Base-by-base conservation (phyloP, 2,888 invertebrate species). In the Tipula lateralis region DNA sequence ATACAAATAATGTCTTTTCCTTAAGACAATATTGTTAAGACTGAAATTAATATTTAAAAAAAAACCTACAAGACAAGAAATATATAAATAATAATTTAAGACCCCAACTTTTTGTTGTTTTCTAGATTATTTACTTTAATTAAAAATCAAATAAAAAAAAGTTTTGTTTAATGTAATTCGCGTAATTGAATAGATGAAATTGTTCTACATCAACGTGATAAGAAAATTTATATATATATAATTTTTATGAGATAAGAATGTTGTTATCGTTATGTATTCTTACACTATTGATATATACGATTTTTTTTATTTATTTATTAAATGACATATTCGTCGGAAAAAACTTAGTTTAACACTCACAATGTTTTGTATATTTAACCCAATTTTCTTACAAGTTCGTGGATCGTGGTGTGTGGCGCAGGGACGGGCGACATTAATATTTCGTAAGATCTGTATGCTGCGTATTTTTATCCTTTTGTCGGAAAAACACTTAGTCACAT, bases 1-100 rank as follows among this genome's bases (percentile, higher is more conserved):
- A 44, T 66, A 66, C 66, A 66, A 66, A 66, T 24, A 66, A 66
- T 66, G 66, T 66, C 66, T 66, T 66, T 66, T 66, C 66, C 66
- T 66, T 66, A 66, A 66, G 66, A 66, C 66, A 66, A 66, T 66
- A 66, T 66, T 66, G 66, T 66, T 66, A 19, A 66, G 24, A 66
- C 66, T 66, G 66, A 66, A 66, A 66, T 24, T 66, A 66, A 66
- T 66, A 66, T 66, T 66, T 66, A 66, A 66, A 44, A 66, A 66
- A 44, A 66, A 66, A 24, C n/a, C 19, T 66, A 24, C 66, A 66
- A 24, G 66, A 66, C 66, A 66, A 24, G 66, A 66, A 66, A 50
- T 50, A 50, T 66, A 66, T 66, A 66, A 66, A 66, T 66, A 66
- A 66, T 66, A 66, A 66, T 66, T 66, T 66, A 66, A 66, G 24